These are phyloP conservation scores for Macrophya annulata DNA, from an alignment of 2,888 invertebrate species.

Conservation along the genomic window DNA sequence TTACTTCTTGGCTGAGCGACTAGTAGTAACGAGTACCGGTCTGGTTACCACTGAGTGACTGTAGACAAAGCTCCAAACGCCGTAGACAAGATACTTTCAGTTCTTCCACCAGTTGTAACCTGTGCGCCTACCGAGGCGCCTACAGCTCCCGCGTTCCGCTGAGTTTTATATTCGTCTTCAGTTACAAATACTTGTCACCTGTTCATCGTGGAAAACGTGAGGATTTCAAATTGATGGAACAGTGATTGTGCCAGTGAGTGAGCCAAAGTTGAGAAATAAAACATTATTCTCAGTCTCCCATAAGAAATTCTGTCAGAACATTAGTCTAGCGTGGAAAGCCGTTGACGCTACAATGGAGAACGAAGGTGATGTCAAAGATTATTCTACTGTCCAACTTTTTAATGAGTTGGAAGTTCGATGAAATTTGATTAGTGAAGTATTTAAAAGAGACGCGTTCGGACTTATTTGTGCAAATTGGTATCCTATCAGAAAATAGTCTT, in stretches of 20 bases:
- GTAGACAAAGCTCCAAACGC: neutral
- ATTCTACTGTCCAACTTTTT: neutral
- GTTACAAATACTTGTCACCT: neutral
- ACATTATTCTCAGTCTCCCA: neutral
- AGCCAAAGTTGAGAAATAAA: neutral
- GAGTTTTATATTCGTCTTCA: conserved; percentile 19
- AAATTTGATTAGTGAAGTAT: neutral
- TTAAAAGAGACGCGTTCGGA: neutral
- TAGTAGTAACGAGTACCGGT: neutral
- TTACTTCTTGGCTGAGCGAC: neutral
- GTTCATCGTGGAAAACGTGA: neutral
- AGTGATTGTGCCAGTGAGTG: neutral
- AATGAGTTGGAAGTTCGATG: neutral
- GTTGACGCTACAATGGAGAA: conserved; percentile 1
- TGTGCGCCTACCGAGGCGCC: conserved; percentile 3
- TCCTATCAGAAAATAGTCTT: neutral
- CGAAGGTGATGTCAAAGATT: neutral
- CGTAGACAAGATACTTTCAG: neutral
- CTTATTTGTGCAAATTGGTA: too few relatives aligned
- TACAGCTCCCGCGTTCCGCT: neutral
- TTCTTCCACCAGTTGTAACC: conserved; percentile 5
- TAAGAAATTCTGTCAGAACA: neutral
- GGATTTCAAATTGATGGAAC: neutral
- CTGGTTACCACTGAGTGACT: neutral
- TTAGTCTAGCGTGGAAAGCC: neutral